These are phyloP conservation scores for Thymallus thymallus DNA, from an alignment of 2,113 vertebrate genomes.

Conservation along the genomic window DNA sequence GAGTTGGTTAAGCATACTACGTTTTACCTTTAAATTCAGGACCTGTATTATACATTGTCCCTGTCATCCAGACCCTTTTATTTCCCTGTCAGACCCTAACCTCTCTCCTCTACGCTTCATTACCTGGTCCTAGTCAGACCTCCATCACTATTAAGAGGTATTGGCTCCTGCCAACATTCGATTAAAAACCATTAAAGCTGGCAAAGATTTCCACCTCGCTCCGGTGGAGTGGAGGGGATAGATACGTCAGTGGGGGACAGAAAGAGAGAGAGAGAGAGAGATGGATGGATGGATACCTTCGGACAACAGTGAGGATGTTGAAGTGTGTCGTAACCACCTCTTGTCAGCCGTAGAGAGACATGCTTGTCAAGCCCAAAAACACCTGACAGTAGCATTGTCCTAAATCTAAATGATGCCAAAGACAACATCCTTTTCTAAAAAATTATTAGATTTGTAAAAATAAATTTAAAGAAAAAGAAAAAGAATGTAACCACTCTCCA, in stretches of 20 bases:
- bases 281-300: not conserved
- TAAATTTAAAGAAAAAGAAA: no score
- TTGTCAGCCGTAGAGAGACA: no score
- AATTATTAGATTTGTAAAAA: no score
- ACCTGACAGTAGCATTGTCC: no score
- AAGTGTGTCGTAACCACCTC: not conserved
- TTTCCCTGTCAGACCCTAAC: slow-evolving; percentile 8
- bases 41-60: not conserved
- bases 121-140: not conserved
- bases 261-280: not conserved
- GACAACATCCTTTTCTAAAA: no score
- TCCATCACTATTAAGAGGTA: not conserved
- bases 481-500: no score
- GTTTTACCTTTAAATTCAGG: not conserved
- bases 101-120: not conserved
- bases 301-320: not conserved
- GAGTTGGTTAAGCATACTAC: no score
- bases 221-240: not conserved
- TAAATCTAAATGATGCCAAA: no score
- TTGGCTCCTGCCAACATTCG: not conserved
- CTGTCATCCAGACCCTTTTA: slow-evolving; percentile 11
- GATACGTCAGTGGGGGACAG: not conserved
- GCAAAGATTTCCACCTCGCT: not conserved
- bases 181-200: not conserved
- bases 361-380: no score